Evolutionary conservation across 1,140 invertebrate genomes (phyloP).

Genomic region (Magallana angulata): DNA sequence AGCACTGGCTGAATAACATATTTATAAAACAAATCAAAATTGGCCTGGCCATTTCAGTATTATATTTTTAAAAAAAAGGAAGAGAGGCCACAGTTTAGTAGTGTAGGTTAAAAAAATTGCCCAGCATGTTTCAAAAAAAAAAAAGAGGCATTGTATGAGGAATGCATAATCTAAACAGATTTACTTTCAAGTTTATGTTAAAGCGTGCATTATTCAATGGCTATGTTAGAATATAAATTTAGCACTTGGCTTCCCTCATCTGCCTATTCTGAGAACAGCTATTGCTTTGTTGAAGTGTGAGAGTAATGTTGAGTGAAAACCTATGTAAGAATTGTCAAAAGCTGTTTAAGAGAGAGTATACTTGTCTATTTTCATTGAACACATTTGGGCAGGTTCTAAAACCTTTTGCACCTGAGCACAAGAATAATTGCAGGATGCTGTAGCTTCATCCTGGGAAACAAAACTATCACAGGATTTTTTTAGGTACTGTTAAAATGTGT

Average conservation of each 20-base stretch:
- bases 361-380: constrained; percentile 34
- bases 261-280: not conserved
- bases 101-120: no score
- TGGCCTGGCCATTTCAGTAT: no score
- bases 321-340: constrained; percentile 3
- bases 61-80: no score
- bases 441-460: not conserved
- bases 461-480: no score
- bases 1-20: no score
- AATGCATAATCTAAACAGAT: not conserved
- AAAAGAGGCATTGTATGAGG: no score
- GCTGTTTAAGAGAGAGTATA: not conserved
- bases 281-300: not conserved
- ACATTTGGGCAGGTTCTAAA: constrained; percentile 14
- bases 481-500: no score
- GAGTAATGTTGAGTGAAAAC: constrained; percentile 16
- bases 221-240: not conserved
- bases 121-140: no score
- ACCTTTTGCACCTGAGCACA: not conserved
- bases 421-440: not conserved
- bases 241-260: constrained; percentile 9
- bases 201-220: not conserved
- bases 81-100: no score
- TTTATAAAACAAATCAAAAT: no score
- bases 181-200: not conserved